A percentile compares a stretch with the other conserved stretches of the same genome.
These are phyloP conservation scores for Helostoma temminkii DNA, from an alignment of 2,797 vertebrate species.

Conservation along the genomic window DNA sequence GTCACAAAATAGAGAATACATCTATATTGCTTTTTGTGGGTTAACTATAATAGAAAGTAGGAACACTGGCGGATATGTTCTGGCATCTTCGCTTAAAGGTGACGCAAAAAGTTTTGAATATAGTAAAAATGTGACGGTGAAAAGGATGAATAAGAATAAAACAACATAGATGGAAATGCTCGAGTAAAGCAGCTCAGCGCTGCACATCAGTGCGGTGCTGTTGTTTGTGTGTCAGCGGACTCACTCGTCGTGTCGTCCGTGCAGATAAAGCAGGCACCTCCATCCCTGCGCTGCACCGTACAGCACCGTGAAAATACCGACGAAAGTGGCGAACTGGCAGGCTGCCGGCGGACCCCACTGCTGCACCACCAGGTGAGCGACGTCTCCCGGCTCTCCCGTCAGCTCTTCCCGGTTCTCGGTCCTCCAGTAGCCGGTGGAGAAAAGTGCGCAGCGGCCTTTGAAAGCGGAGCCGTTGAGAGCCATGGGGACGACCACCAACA, in stretches of 20 bases:
- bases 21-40: too few relatives aligned
- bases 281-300: conserved; percentile 87
- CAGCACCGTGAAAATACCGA: conserved; percentile 86
- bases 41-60: too few relatives aligned
- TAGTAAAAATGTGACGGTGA: too few relatives aligned
- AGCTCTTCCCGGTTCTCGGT: conserved; percentile 66
- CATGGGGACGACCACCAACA: conserved; percentile 85
- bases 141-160: too few relatives aligned
- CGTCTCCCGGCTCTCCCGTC: conserved; percentile 49
- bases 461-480: conserved; percentile 87
- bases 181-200: too few relatives aligned
- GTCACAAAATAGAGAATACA: too few relatives aligned
- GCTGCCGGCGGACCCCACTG: conserved; percentile 86
- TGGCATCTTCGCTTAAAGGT: too few relatives aligned
- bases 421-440: conserved; percentile 84
- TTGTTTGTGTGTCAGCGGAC: conserved; percentile 22
- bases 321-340: conserved; percentile 87
- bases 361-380: conserved; percentile 79
- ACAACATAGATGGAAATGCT: too few relatives aligned
- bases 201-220: background rate
- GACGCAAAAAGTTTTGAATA: too few relatives aligned
- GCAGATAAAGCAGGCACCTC: conserved; percentile 86
- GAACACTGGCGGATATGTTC: too few relatives aligned
- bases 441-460: conserved; percentile 87
- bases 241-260: conserved; percentile 87